Evolutionary conservation across 2,888 invertebrate genomes (phyloP), one percentile per base, ranked within the genome.

Genomic region (Schizotus pectinicornis): DNA sequence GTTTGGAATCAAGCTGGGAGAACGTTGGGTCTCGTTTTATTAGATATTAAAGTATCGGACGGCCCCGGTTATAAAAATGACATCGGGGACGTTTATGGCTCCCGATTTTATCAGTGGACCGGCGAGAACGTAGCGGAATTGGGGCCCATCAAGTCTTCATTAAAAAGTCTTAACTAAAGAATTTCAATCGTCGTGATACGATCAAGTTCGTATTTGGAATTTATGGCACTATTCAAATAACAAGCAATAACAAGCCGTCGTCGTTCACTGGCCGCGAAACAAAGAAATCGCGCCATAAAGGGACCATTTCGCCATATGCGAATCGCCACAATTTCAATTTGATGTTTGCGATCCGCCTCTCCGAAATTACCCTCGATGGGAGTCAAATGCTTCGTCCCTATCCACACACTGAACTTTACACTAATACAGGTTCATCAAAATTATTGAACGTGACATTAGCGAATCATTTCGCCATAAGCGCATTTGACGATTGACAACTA

Each of bases 41-140:
- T 77, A 74, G 72, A 74, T 75, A 75, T 76, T 76, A 76, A 77
- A 76, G 75, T 76, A 77, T 76, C 72, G 72, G 67, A 71, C 68
- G 62, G 65, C 67, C 59, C 60, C 73, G 65, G 71, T 68, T 68
- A 72, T 71, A 74, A 74, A 75, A 74, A 75, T 72, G 68, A 72
- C 71, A 71, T 22, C 60, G 67, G 62, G 56, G 75, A 74, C 76
- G 51, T 76, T 76, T 75, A 76, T 67, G 66, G 67, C 68, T 54
- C 57, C 13, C 42, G 47, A 55, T 55, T 55, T 55, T 48, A 54
- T 54, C 38, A 38, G 37, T 36, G 32, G 39, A 45, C 9, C 39
- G 36, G 43, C 36, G 36, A 42, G 45, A 52, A 13, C 43, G 45
- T 43, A 43, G 37, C 22, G 22, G 5, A 22, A 22, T 22, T 22